Base-by-base conservation (phyloP, 2,113 vertebrate genomes). In the Eidolon helvum region DNA sequence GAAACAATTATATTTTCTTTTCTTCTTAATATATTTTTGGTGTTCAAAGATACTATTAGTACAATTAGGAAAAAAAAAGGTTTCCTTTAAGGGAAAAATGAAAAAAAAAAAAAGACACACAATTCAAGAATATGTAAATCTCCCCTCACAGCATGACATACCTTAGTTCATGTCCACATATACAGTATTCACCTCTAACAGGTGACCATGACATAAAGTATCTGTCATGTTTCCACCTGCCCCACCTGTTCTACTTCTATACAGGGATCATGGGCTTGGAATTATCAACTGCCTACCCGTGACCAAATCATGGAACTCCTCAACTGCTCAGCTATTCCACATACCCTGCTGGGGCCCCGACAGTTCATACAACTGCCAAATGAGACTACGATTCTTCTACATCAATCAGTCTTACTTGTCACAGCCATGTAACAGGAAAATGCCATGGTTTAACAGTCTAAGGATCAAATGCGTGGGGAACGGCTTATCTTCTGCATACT, bases 211-310 rank as follows among this genome's bases (percentile, higher is more conserved):
- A 38, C 3, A 9, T 0, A 21, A n/a, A 28, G 14, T 8, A 21
- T 30, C n/a, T 7, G 40, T 5, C 78, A 21, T 0, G 10, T 24
- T 26, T 9, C 63, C 35, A 6, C 26, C 35, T 11, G 38, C 48
- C 61, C 4, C 33, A 24, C 15, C 53, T 57, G 21, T 35, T 55
- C 72, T 80, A 26, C 40, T n/a, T 33, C 1, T 2, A 1, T 6
- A 30, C 3, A 72, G 30, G 0, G 0, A 45, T 75, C 43, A 6
- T 0, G 3, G 55, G 53, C 53, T 26, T 0, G 35, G 43, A 71
- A 16, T 10, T 15, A 9, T n/a, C 38, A 40, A 55, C n/a, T 45
- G 28, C 53, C 7, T 26, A 22, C 48, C 59, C 0, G 0, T 38
- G 15, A 48, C 2, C 10, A 63, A 43, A 22, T 6, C 16, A 0